Conservation (phyloP, 2,888 invertebrate species). For the Chouioia cunea region DNA sequence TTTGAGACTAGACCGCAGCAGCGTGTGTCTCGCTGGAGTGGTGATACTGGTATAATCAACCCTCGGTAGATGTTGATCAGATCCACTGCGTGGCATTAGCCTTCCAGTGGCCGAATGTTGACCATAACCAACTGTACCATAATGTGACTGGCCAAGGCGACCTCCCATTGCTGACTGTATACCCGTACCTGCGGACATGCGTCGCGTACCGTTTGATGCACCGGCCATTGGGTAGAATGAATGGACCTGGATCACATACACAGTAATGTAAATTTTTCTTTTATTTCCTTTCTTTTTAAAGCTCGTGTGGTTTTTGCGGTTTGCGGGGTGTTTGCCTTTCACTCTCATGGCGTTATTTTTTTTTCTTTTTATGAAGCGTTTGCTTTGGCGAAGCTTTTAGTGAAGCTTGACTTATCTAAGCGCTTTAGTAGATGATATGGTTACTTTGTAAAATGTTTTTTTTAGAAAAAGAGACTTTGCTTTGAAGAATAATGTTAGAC, state of each 20-base stretch:
- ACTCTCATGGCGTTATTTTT: neutral
- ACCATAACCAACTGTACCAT: conserved; percentile 64
- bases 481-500: too few relatives aligned
- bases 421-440: too few relatives aligned
- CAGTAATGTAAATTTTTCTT: neutral
- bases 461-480: too few relatives aligned
- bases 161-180: conserved; percentile 67
- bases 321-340: conserved; percentile 10
- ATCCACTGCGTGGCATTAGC: conserved; percentile 86
- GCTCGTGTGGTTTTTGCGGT: neutral
- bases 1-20: conserved; percentile 85
- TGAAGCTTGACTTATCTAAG: neutral
- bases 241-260: conserved; percentile 74
- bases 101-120: conserved; percentile 71
- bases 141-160: conserved; percentile 59
- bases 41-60: conserved; percentile 84
- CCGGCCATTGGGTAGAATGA: conserved; percentile 78
- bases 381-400: conserved; percentile 3
- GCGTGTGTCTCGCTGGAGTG: conserved; percentile 81
- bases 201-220: conserved; percentile 70
- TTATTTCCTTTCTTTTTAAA: neutral
- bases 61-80: conserved; percentile 90
- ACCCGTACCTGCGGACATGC: conserved; percentile 78
- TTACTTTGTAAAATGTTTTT: too few relatives aligned
- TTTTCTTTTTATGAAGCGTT: neutral